These are phyloP conservation scores for Pteronotus mesoamericanus DNA, from an alignment of 2,797 vertebrate species.

Conservation along the genomic window DNA sequence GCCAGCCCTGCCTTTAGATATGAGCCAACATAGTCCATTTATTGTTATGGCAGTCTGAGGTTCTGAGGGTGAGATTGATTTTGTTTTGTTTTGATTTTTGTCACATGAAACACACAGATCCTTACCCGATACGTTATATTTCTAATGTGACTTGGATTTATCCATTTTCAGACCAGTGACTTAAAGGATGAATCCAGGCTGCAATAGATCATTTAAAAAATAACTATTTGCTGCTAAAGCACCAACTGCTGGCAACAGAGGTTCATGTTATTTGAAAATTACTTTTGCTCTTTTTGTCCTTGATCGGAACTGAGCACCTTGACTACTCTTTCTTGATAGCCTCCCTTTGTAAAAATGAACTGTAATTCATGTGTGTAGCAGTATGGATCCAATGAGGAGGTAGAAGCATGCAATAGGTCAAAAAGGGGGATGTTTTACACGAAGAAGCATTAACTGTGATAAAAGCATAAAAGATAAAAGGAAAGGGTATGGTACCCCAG, in stretches of 20 bases:
- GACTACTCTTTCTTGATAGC: neutral
- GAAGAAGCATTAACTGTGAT: neutral
- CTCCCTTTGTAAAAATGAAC: neutral
- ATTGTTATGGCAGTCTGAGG: neutral
- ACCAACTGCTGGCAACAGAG: neutral
- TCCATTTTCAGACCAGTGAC: neutral
- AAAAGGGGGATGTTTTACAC: neutral
- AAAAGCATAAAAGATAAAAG: neutral
- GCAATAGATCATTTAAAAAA: neutral
- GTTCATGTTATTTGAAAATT: neutral
- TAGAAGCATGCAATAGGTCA: neutral
- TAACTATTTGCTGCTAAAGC: neutral
- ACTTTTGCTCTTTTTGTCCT: neutral
- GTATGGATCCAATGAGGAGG: neutral
- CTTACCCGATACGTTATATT: neutral
- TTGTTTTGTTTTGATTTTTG: neutral
- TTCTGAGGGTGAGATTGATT: neutral
- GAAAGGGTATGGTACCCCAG: neutral
- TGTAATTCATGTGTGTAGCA: neutral
- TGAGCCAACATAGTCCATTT: neutral
- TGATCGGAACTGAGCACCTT: neutral
- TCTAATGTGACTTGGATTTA: neutral
- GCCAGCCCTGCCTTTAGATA: neutral
- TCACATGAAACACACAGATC: neutral
- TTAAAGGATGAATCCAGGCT: neutral